These are phyloP conservation scores for Eriosoma lanigerum DNA, from an alignment of 1,140 invertebrate species.

Conservation along the genomic window DNA sequence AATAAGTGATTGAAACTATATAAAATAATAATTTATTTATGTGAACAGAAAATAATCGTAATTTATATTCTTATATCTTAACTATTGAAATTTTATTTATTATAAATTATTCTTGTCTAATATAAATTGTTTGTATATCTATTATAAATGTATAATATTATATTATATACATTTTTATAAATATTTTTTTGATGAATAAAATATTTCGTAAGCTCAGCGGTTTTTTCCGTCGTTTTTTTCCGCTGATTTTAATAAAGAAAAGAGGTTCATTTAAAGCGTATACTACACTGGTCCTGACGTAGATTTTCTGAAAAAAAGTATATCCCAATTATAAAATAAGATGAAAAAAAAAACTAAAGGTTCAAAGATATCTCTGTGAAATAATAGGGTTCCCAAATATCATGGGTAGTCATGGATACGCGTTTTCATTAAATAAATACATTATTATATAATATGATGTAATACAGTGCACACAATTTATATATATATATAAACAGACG, in stretches of 20 bases:
- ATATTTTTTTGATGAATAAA: background rate
- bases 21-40: too few species aligned
- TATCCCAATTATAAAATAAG: background rate
- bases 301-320: background rate
- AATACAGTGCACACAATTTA: too few species aligned
- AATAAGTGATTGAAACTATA: too few species aligned
- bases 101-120: too few species aligned
- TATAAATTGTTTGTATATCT: too few species aligned
- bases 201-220: background rate
- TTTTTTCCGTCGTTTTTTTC: background rate
- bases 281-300: background rate
- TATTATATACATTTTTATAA: background rate
- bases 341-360: background rate
- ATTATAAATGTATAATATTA: background rate
- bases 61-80: too few species aligned
- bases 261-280: background rate
- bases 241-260: background rate
- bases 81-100: too few species aligned
- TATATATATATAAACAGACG: too few species aligned
- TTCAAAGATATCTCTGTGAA: background rate
- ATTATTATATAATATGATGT: too few species aligned
- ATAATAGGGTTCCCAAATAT: background rate
- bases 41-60: too few species aligned
- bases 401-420: background rate
- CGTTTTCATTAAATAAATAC: background rate